Evolutionary conservation across 2,888 invertebrate genomes (phyloP).

Genomic region (Sepiola atlantica): DNA sequence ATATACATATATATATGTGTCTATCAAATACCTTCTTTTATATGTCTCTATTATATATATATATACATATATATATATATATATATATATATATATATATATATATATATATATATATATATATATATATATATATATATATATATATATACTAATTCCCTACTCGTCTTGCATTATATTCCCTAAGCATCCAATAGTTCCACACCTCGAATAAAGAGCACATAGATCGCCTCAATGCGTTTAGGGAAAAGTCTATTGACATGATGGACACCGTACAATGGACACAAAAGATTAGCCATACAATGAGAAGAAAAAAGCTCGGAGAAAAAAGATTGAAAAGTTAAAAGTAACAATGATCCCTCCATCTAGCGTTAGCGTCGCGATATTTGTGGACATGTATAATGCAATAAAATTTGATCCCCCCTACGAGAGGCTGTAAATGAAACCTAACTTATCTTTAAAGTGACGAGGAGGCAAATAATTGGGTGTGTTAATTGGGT

Average conservation of each 20-base stretch:
- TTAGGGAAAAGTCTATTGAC: not conserved
- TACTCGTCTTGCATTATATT: not conserved
- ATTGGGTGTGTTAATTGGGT: not conserved
- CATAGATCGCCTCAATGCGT: not conserved
- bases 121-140: not conserved
- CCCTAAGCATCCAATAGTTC: not conserved
- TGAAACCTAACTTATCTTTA: not conserved
- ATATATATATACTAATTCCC: not conserved
- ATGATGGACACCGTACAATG: not conserved
- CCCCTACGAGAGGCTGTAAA: not conserved
- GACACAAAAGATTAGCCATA: not conserved
- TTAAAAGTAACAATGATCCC: conserved; percentile 32
- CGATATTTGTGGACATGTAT: not conserved
- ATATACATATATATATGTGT: too few relatives aligned
- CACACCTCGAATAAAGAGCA: not conserved
- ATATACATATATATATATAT: not conserved
- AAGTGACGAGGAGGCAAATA: not conserved
- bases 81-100: conserved; percentile 32
- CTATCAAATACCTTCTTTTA: too few relatives aligned
- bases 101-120: not conserved
- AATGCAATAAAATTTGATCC: not conserved
- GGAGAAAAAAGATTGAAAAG: not conserved
- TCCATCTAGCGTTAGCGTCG: not conserved
- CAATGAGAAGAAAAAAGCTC: not conserved
- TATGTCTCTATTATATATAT: too few relatives aligned